Base-by-base conservation (phyloP, 2,797 vertebrate species). In the Rhadinocentrus ornatus region DNA sequence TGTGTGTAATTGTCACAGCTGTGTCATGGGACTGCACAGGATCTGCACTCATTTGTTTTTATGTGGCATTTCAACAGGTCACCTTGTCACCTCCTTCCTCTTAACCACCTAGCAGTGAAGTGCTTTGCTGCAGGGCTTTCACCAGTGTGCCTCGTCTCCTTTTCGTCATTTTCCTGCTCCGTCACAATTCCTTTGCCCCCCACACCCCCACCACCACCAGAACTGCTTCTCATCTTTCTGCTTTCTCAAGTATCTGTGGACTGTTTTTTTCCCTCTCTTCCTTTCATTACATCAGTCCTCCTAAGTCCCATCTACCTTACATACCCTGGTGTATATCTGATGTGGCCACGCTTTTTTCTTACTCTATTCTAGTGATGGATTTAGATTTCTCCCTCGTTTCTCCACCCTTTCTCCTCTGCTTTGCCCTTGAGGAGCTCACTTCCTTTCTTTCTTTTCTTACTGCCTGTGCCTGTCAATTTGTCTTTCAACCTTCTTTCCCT, bases 401-500 rank as follows among this genome's bases (percentile, higher is more conserved):
- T 50, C 35, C 50, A 68, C 20, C 27, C 26, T 61, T 26, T 1
- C 41, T 31, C 60, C 24, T 58, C 64, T 39, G 18, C 27, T 67
- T 65, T 83, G 69, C 73, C 78, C 80, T 78, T 29, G n/a, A 80
- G 65, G 76, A 62, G 59, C 56, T 62, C 65, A 24, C 53, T 60
- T 68, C 37, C 6, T 57, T n/a, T 71, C 41, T 58, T 39, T 71
- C 46, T 60, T 39, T 35, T 63, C 64, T 66, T 18, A 34, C 34
- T 53, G 39, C 62, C 68, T 62, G 67, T 53, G 39, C 62, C 68
- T 62, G 67, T 83, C 86, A 73, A 62, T 71, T 69, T 76, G 37
- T 59, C 64, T 78, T 59, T 69, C 61, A 58, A 34, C 71, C 72
- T 81, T 87, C 60, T 27, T 64, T 83, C 67, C 87, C 87, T 88